Base-by-base conservation (phyloP, 1,140 invertebrate species). In the Sminthurides bifidus region DNA sequence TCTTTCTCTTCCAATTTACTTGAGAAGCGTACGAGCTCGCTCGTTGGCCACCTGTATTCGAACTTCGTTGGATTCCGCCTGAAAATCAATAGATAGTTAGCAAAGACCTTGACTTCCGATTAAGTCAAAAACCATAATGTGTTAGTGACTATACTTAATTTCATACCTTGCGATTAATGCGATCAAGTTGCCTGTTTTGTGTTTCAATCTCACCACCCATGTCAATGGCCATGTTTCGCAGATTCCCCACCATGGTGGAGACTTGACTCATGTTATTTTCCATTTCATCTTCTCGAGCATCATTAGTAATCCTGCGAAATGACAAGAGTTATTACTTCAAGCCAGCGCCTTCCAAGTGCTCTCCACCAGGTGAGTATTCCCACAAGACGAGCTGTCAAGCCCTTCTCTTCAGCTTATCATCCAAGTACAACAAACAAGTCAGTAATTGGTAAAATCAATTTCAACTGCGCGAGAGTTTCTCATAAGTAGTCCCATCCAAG, bases 1-100 rank as follows among this genome's bases (percentile, higher is more conserved):
- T n/a, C n/a, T n/a, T n/a, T n/a, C n/a, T n/a, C n/a, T 48, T n/a
- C n/a, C n/a, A n/a, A n/a, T n/a, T n/a, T n/a, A n/a, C 59, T 68
- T 68, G 23, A 87, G 79, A 68, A 87, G 80, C 69, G 84, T 82
- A 72, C 86, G 83, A 67, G 85, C 84, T 66, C 83, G 78, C 74
- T 87, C 82, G 72, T 87, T 87, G 66, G 84, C 85, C 69, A 85
- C 78, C 69, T 82, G 81, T 81, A 87, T 85, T 77, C 84, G 80
- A 66, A 82, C 82, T 75, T 84, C 81, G 75, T 85, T 85, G 72
- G 82, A 85, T 65, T 83, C 80, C 66, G 80, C 82, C 81, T 85
- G 77, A 55, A 65, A 55, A 43, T 43, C 6, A 17, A 21, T 8
- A 19, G 12, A 10, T 24, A 52, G 29, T 23, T 45, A 45, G 14